Base-by-base conservation (phyloP, 2,888 invertebrate genomes). In the Meiosimyza platycephala region DNA sequence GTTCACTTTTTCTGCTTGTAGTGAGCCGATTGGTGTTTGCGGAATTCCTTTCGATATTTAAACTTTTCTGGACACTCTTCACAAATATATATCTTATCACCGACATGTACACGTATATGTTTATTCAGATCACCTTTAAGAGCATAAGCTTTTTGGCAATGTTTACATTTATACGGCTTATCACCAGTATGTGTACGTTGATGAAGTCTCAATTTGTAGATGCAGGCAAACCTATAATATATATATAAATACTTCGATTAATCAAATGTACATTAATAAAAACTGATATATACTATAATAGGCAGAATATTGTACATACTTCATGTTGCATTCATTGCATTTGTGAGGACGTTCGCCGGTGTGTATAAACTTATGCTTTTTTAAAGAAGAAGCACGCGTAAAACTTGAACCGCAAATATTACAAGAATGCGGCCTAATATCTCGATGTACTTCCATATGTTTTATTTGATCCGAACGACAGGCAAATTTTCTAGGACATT, bases 301-400 rank as follows among this genome's bases (percentile, higher is more conserved):
- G 15, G 9, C 6, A 9, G 11, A 18, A 16, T 3, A 4, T n/a
- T 13, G 16, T 9, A 57, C 51, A 54, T 76, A 80, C 79, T 78
- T 77, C 77, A 79, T 78, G 68, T 78, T 76, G 51, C 80, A 80
- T 60, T 78, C 79, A 5, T 80, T 78, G 66, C 80, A 80, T 48
- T 80, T 79, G 60, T 78, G 78, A 1, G 78, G 80, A 40, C 77
- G 76, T 15, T 91, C 88, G 0, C 91, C 92, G 0, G 91, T 89
- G 79, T 92, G 92, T 40, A 91, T 92, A 28, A 91, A 82, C 79
- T 89, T 88, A 80, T 92, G 92, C 63, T 92, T 90, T 80, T 90
- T 91, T 48, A 93, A 83, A 0, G 90, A 89, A 77, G 88, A 89
- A 2, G 87, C 86, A 72, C 90, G 90, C 0, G 90, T 90, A 79